Evolutionary conservation across 2,888 invertebrate species (phyloP).

Genomic region (Neria commutata): DNA sequence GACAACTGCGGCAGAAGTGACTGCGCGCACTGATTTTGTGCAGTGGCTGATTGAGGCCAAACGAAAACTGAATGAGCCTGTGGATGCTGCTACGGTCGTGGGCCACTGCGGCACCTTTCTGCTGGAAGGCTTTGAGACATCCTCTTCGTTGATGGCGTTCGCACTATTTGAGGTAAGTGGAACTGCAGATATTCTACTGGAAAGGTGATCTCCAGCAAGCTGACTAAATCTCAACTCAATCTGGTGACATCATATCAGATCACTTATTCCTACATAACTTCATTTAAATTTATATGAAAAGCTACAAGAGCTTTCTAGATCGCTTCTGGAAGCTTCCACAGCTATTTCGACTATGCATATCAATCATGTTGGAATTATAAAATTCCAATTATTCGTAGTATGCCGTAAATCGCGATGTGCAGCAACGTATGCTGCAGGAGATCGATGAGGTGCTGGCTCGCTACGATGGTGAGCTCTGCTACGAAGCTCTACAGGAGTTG

Average conservation of each 20-base stretch:
- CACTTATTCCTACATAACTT: background rate
- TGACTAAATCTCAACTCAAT: background rate
- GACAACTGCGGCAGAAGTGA: background rate
- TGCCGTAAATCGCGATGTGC: constrained; percentile 32
- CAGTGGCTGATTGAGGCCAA: constrained; percentile 43
- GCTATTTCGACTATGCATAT: background rate
- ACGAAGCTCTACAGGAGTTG: constrained; percentile 40
- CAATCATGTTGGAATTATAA: background rate
- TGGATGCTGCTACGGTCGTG: constrained; percentile 33
- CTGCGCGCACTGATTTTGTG: constrained; percentile 34
- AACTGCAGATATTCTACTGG: background rate
- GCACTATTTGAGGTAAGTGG: constrained; percentile 42
- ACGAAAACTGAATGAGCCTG: constrained; percentile 32
- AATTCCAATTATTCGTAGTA: constrained; percentile 12
- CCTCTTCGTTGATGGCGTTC: constrained; percentile 47
- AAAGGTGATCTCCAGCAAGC: background rate
- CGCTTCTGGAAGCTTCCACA: too few species aligned
- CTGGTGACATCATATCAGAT: background rate
- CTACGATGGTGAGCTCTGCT: constrained; percentile 31
- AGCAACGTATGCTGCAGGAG: constrained; percentile 39
- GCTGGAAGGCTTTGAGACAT: constrained; percentile 52
- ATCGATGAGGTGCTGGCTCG: constrained; percentile 38
- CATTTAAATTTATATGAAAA: background rate
- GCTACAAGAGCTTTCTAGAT: too few species aligned
- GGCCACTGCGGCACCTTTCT: constrained; percentile 49